Conservation (phyloP, 2,888 invertebrate genomes). For the Lissocephala sabroskyi region DNA sequence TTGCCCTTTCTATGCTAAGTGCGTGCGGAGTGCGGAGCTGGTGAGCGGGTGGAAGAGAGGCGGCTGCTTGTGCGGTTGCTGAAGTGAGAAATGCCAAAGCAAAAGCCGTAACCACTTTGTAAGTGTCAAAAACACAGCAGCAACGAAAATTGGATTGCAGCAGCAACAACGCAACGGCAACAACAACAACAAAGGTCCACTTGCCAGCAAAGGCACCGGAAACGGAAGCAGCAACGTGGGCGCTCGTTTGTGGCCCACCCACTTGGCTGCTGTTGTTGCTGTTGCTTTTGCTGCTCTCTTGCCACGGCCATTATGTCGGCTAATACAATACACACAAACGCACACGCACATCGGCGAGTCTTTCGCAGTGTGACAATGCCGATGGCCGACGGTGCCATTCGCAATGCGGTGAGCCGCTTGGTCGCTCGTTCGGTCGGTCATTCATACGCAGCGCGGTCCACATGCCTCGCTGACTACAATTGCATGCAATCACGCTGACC, state of each 20-base stretch:
- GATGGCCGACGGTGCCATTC: too few relatives aligned
- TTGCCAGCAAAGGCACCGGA: conserved; percentile 22
- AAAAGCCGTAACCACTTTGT: conserved; percentile 61
- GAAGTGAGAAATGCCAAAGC: conserved; percentile 61
- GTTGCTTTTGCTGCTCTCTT: conserved; percentile 22
- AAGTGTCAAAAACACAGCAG: conserved; percentile 60
- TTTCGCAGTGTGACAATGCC: too few relatives aligned
- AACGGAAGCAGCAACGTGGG: conserved; percentile 30
- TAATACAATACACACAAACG: conserved; percentile 61
- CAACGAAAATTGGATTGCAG: conserved; percentile 58
- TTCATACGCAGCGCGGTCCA: conserved; percentile 50
- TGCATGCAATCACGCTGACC: conserved; percentile 49
- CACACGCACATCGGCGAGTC: conserved; percentile 28
- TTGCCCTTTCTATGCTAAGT: conserved; percentile 1
- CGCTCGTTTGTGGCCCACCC: conserved; percentile 50
- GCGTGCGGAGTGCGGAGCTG: background rate
- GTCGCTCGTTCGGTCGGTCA: too few relatives aligned
- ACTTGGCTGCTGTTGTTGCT: conserved; percentile 10
- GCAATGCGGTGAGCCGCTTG: too few relatives aligned
- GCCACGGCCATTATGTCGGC: conserved; percentile 52
- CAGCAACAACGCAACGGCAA: conserved; percentile 21
- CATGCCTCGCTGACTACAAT: conserved; percentile 26
- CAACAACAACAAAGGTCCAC: background rate
- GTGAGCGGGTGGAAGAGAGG: background rate
- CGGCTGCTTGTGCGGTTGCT: conserved; percentile 48